Evolutionary conservation across 2,797 vertebrate genomes (phyloP), one percentile per base, ranked within the genome.

Genomic region (Etheostoma perlongum): DNA sequence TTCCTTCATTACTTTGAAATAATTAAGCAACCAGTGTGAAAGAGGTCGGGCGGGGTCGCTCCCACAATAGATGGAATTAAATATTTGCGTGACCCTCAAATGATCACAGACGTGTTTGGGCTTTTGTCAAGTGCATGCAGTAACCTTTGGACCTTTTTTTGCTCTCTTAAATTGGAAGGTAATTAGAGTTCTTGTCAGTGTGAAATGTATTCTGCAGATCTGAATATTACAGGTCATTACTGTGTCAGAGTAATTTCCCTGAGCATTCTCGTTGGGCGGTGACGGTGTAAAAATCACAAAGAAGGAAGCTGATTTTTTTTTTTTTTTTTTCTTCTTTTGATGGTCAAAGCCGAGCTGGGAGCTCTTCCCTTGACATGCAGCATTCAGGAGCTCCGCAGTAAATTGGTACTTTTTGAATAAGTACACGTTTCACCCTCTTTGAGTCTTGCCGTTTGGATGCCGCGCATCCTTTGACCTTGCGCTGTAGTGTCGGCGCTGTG

Each of bases 191-290:
- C 70, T 81, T 71, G 52, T 46, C 74, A 12, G 72, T 52, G 72
- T 49, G 60, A 78, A 88, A 85, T 87, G 62, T 84, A 86, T 79
- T 76, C 49, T 61, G 66, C 53, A 62, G 33, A 75, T 88, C 64
- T 83, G 85, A 87, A 89, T 90, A 86, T 87, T 81, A 62, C 18
- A 12, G 87, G 85, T 91, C 84, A 89, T 84, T 72, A 68, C 67
- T 36, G 77, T 85, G 89, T 88, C 86, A 83, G 23, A 76, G 80
- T 67, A 70, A 83, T 87, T 85, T 88, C 57, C 71, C 60, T 25
- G 2, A 67, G 75, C 85, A 46, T 88, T 82, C 63, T 82, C 63
- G 67, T 77, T 48, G 36, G 77, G 44, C 48, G 77, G 44, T 3
- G 53, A 54, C 66, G 21, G 68, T 76, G 79, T 68, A 60, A 72